A percentile compares a stretch with the other conserved stretches of the same genome.
Conservation (phyloP, 1,140 invertebrate species). For the Oryctes rhinoceros region DNA sequence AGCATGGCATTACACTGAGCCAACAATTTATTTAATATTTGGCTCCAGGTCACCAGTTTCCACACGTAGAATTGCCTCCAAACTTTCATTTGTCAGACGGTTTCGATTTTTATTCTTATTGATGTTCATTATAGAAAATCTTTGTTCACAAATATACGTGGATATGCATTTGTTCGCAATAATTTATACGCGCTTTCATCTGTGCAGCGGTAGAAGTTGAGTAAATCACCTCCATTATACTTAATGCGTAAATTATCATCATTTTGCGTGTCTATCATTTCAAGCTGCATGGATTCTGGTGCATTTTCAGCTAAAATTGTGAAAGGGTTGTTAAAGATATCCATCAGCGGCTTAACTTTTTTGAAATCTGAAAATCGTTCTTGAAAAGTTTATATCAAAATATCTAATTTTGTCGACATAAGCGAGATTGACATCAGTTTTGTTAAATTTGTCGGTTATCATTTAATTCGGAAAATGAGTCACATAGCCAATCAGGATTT, state of each 20-base stretch:
- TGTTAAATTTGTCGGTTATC: slow-evolving; percentile 51
- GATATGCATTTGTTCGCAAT: slow-evolving; percentile 51
- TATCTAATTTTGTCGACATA: slow-evolving; percentile 53
- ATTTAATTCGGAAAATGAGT: slow-evolving; percentile 53
- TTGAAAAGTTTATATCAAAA: slow-evolving; percentile 53
- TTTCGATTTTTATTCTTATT: slow-evolving; percentile 45
- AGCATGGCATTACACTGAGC: no score
- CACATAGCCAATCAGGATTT: slow-evolving; percentile 42
- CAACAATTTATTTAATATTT: slow-evolving; percentile 42
- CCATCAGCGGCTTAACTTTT: slow-evolving; percentile 50
- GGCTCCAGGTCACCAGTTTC: slow-evolving; percentile 49
- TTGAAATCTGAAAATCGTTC: slow-evolving; percentile 46
- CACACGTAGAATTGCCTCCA: slow-evolving; percentile 51
- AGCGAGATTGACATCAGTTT: slow-evolving; percentile 42
- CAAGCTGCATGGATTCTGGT: slow-evolving; percentile 45
- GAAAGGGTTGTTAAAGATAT: slow-evolving; percentile 48
- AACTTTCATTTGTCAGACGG: slow-evolving; percentile 43
- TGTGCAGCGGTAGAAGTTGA: slow-evolving; percentile 46
- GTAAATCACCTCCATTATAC: slow-evolving; percentile 44
- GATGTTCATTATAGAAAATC: slow-evolving; percentile 50
- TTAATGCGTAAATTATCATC: slow-evolving; percentile 44
- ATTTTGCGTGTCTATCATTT: slow-evolving; percentile 45
- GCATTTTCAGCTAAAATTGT: slow-evolving; percentile 44
- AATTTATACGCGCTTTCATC: slow-evolving; percentile 52
- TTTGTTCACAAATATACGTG: no score